Evolutionary conservation across 2,888 invertebrate species (phyloP), one percentile per base, ranked within the genome.

Genomic region (Craniophora ligustri): DNA sequence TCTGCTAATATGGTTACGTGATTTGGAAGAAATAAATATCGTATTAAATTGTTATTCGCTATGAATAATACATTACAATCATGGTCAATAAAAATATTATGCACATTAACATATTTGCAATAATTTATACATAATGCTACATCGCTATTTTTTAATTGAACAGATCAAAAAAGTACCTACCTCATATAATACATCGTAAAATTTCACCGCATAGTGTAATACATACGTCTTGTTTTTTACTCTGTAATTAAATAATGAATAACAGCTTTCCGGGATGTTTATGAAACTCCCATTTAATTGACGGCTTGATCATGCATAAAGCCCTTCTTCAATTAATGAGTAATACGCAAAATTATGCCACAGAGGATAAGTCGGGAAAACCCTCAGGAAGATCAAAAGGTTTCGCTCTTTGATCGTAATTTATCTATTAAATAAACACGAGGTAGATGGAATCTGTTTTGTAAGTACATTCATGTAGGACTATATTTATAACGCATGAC

Each of bases 331-430:
- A 55, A 49, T 54, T 62, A 64, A 46, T 54, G 31, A 49, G 34
- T 45, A 35, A 32, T 18, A 38, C 30, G 14, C 18, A 34, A 45
- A 53, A 64, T 67, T 48, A 48, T 48, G 28, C 23, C 40, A 11
- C 15, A 13, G 6, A 28, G 34, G 39, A 62, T 35, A 15, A 54
- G 32, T 41, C 31, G 15, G 13, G 26, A 31, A 30, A 47, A 31
- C 18, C 34, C 46, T 34, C 5, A 14, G 26, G 10, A 26, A 35
- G 38, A 46, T 55, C 46, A 62, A 54, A 66, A 67, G 41, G 34
- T 14, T 45, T 44, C 2, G 8, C 36, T 34, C 48, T 48, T 62
- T 67, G 48, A 67, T 61, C 39, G 47, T 61, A 54, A 62, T 54
- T 60, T 44, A 50, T 40, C 5, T 40, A 7, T 14, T n/a, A 28